Conservation (phyloP, 2,113 vertebrate genomes). For the Procavia capensis region DNA sequence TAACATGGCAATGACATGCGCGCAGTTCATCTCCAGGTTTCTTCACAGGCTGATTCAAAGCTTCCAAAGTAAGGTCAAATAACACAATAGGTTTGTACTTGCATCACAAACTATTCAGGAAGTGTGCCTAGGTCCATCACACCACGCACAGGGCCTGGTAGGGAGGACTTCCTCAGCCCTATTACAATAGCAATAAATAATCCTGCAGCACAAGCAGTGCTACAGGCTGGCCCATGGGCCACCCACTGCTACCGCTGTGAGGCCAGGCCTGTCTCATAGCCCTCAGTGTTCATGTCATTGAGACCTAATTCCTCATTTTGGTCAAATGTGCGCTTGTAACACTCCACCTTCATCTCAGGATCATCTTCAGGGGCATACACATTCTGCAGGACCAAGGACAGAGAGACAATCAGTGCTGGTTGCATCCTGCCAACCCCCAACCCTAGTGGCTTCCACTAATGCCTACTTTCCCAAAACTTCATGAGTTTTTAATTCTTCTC, state of each 20-base stretch:
- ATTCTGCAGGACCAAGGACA: constrained; percentile 86
- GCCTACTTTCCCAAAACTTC: neutral
- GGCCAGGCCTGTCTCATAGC: constrained; percentile 82
- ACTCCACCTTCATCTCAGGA: constrained; percentile 92
- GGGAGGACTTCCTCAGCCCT: neutral
- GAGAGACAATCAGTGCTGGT: neutral
- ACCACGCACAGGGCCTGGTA: neutral
- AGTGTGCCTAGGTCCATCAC: neutral
- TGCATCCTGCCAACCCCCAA: neutral
- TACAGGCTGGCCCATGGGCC: neutral
- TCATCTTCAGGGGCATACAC: constrained; percentile 95
- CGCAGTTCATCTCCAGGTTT: constrained; percentile 12
- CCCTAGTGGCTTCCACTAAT: neutral
- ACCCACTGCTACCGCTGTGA: constrained; percentile 67
- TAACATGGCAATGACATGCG: neutral
- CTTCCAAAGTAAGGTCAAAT: constrained; percentile 62
- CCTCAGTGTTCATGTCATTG: constrained; percentile 96
- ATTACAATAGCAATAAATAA: neutral
- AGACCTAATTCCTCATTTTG: constrained; percentile 97
- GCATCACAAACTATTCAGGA: constrained; percentile 1
- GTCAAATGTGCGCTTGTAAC: constrained; percentile 91
- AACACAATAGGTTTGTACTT: neutral
- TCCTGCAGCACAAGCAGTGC: neutral
- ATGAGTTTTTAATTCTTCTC: neutral
- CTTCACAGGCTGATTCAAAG: constrained; percentile 43